phyloP scores from a whole-genome alignment of 2,888 invertebrate genomes.

The Mesopsocus fuscifrons region DNA sequence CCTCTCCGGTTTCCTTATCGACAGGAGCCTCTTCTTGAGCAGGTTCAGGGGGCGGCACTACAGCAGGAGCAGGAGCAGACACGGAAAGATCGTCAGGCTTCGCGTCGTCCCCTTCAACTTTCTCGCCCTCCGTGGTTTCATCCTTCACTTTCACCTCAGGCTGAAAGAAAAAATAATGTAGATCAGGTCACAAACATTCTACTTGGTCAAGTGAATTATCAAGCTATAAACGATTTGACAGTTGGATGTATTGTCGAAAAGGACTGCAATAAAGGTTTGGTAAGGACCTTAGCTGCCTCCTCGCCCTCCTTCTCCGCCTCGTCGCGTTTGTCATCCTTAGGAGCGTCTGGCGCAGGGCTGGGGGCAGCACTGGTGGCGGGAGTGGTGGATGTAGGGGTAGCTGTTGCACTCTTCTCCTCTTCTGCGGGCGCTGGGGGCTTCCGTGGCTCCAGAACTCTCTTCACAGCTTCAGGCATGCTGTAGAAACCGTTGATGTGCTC shows the following conservation, averaged over 20 bases:
- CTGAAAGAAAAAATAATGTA: too few species aligned
- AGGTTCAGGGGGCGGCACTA: too few species aligned
- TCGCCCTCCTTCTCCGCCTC: slow-evolving; percentile 21
- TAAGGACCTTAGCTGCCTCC: slow-evolving; percentile 14
- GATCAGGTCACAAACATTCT: too few species aligned
- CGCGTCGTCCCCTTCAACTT: slow-evolving; percentile 18
- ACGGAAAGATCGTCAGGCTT: slow-evolving; percentile 15
- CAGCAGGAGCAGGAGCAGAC: too few species aligned
- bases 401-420: slow-evolving; percentile 32
- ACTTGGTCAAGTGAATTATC: too few species aligned
- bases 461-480: slow-evolving; percentile 85
- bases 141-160: slow-evolving; percentile 20
- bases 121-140: slow-evolving; percentile 19
- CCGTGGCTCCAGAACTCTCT: slow-evolving; percentile 58
- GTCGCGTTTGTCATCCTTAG: slow-evolving; percentile 19
- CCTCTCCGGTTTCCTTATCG: slow-evolving; percentile 19
- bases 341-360: slow-evolving; percentile 40
- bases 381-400: slow-evolving; percentile 24
- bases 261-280: too few species aligned
- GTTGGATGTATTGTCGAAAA: too few species aligned
- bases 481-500: slow-evolving; percentile 96
- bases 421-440: slow-evolving; percentile 25
- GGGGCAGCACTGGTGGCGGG: slow-evolving; percentile 48
- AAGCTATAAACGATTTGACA: too few species aligned
- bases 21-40: too few species aligned